A percentile compares a stretch with the other conserved stretches of the same genome.
phyloP scores from a whole-genome alignment of 2,113 vertebrate genomes.

The Empidonax alnorum region DNA sequence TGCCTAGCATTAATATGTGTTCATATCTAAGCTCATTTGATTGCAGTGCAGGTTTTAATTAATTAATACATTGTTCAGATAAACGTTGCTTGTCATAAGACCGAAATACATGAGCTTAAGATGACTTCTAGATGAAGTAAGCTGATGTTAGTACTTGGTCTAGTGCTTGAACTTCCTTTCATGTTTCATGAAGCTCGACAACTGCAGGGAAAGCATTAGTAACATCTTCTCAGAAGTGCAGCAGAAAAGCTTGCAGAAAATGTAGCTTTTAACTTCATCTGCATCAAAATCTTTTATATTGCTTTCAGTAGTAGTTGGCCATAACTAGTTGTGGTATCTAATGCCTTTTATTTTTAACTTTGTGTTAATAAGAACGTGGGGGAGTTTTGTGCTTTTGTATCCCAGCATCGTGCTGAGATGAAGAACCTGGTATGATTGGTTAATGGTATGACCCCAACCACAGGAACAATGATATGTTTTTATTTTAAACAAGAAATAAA shows the following conservation, averaged over 20 bases:
- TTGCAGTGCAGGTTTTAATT: neutral
- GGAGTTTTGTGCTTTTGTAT: neutral
- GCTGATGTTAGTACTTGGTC: neutral
- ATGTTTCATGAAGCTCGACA: neutral
- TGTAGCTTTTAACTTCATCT: neutral
- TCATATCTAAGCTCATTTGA: neutral
- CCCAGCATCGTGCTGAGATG: neutral
- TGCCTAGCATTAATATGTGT: neutral
- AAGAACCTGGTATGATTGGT: neutral
- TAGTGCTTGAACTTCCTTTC: neutral
- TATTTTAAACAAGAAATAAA: constrained; percentile 1
- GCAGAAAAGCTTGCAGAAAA: neutral
- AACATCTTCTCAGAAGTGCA: neutral
- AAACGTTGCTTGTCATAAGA: neutral
- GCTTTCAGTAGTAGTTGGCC: neutral
- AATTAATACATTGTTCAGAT: neutral
- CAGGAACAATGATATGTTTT: neutral
- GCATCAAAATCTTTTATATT: accelerated
- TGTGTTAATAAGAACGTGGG: neutral
- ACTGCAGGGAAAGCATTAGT: neutral
- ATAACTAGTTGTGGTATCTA: neutral
- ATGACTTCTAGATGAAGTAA: neutral
- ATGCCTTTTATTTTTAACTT: neutral
- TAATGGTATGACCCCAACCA: neutral
- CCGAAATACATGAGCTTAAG: neutral